A percentile compares a stretch with the other conserved stretches of the same genome.
phyloP scores from a whole-genome alignment of 2,888 invertebrate genomes.

The Drosophila fulvimacula region DNA sequence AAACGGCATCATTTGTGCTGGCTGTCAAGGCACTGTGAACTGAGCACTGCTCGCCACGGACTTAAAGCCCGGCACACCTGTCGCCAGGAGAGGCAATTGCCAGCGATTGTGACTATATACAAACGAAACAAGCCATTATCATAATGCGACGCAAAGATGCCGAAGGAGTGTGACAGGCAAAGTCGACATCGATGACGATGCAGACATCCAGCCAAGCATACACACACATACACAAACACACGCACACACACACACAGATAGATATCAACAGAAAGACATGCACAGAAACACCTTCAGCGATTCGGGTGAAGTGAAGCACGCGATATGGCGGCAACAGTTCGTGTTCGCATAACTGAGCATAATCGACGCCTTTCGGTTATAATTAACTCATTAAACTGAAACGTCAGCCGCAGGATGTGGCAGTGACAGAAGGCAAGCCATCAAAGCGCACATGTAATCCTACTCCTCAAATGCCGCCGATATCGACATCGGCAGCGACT shows the following conservation, averaged over 20 bases:
- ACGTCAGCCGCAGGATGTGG: slow-evolving; percentile 79
- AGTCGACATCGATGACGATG: slow-evolving; percentile 58
- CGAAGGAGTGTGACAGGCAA: slow-evolving; percentile 47
- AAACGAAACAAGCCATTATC: slow-evolving; percentile 77
- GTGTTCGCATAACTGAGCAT: slow-evolving; percentile 80
- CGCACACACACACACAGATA: background rate
- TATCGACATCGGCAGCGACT: slow-evolving; percentile 13
- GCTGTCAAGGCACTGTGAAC: slow-evolving; percentile 47
- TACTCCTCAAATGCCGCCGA: slow-evolving; percentile 27
- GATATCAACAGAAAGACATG: slow-evolving; percentile 4
- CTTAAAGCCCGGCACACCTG: slow-evolving; percentile 66
- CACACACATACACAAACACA: background rate
- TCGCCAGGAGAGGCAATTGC: slow-evolving; percentile 43
- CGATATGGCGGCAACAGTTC: slow-evolving; percentile 74
- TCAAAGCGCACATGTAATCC: slow-evolving; percentile 62
- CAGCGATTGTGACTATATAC: slow-evolving; percentile 52
- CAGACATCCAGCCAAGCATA: slow-evolving; percentile 14
- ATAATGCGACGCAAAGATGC: slow-evolving; percentile 71
- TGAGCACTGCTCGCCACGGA: slow-evolving; percentile 27
- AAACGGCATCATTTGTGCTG: slow-evolving; percentile 73
- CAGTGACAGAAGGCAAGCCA: slow-evolving; percentile 62
- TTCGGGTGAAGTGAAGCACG: slow-evolving; percentile 74
- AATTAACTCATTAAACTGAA: slow-evolving; percentile 80
- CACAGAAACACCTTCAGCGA: slow-evolving; percentile 51
- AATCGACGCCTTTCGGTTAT: slow-evolving; percentile 81